A percentile compares a stretch with the other conserved stretches of the same genome.
Conservation (phyloP, 2,888 invertebrate species). For the Leucania comma region DNA sequence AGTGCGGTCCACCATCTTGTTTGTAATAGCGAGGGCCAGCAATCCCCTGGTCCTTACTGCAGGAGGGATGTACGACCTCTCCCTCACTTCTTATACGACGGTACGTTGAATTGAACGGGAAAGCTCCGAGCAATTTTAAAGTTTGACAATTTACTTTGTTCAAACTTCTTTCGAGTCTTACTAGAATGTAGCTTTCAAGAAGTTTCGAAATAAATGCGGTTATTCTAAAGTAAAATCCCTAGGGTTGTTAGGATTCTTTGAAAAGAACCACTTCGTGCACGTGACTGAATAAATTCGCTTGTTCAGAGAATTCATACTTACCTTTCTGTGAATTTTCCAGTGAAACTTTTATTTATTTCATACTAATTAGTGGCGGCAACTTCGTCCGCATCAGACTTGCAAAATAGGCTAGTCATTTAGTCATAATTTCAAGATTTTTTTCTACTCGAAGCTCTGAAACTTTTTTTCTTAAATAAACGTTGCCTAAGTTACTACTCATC, state of each 20-base stretch:
- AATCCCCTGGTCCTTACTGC: conserved; percentile 82
- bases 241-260: background rate
- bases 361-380: background rate
- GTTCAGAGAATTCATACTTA: conserved; percentile 21
- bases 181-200: conserved; percentile 27
- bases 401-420: no score
- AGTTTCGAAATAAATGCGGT: conserved; percentile 22
- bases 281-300: background rate
- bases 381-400: no score
- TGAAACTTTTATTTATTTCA: conserved; percentile 20
- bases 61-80: conserved; percentile 85
- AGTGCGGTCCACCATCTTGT: conserved; percentile 75
- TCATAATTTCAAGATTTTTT: no score
- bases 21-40: conserved; percentile 78
- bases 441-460: no score
- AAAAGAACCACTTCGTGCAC: background rate
- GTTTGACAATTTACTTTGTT: conserved; percentile 39
- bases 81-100: conserved; percentile 79
- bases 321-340: background rate
- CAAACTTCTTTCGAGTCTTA: conserved; percentile 3
- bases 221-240: conserved; percentile 21
- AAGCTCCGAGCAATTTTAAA: conserved; percentile 34
- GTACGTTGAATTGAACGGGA: conserved; percentile 69
- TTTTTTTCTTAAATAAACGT: no score
- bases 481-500: no score